Percentiles rank a stretch among this genome's conserved stretches.
These are phyloP conservation scores for Tenthredo scrophulariae DNA, from an alignment of 2,888 invertebrate species.

Conservation along the genomic window DNA sequence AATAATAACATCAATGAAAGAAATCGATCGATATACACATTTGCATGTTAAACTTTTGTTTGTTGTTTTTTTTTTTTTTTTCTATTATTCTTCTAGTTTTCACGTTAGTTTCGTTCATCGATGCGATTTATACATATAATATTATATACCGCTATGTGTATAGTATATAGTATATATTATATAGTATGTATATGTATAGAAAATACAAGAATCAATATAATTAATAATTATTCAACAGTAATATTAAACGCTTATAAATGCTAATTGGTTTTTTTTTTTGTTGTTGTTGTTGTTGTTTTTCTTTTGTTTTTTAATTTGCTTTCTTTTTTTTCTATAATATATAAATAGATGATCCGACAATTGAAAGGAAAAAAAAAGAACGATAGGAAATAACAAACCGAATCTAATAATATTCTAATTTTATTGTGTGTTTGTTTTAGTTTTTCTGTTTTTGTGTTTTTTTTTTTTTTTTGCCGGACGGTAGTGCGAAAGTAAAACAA, in stretches of 20 bases:
- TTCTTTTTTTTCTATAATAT: slow-evolving; percentile 57
- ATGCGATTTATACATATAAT: slow-evolving; percentile 58
- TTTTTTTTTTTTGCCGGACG: neutral
- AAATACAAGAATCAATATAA: neutral
- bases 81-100: neutral
- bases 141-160: too few relatives aligned
- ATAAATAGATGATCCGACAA: slow-evolving; percentile 56
- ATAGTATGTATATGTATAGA: too few relatives aligned
- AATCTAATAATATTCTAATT: slow-evolving; percentile 56
- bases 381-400: slow-evolving; percentile 55
- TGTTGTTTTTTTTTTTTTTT: neutral
- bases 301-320: slow-evolving; percentile 60
- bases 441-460: neutral
- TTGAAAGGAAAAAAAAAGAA: slow-evolving; percentile 55
- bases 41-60: neutral
- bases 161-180: too few relatives aligned
- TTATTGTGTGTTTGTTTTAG: neutral
- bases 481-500: neutral
- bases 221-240: slow-evolving; percentile 55
- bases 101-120: slow-evolving; percentile 66
- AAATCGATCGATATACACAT: slow-evolving; percentile 55
- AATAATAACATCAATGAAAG: slow-evolving; percentile 69
- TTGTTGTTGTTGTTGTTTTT: slow-evolving; percentile 71
- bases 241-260: slow-evolving; percentile 73
- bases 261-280: slow-evolving; percentile 71